These are phyloP conservation scores for Drosophila bifasciata DNA, from an alignment of 1,140 invertebrate genomes.

Conservation along the genomic window DNA sequence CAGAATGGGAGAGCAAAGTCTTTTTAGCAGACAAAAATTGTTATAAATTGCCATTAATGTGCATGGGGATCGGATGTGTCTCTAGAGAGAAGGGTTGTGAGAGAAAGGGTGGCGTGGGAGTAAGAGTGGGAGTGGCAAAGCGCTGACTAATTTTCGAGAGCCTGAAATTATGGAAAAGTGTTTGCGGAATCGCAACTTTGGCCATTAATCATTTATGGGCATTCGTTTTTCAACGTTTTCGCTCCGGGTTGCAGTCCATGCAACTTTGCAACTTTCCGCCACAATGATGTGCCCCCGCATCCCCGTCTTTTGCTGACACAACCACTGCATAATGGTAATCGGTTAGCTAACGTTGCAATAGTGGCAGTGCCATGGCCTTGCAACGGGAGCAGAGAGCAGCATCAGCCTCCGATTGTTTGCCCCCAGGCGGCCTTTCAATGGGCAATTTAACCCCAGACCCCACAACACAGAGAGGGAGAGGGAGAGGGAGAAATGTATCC, in stretches of 20 bases:
- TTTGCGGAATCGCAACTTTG: slow-evolving; percentile 66
- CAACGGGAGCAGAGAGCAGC: slow-evolving; percentile 34
- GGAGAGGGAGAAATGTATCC: slow-evolving; percentile 27
- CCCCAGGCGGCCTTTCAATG: slow-evolving; percentile 69
- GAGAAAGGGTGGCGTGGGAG: background rate
- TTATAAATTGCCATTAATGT: slow-evolving; percentile 72
- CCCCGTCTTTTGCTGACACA: background rate
- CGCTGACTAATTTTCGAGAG: slow-evolving; percentile 70
- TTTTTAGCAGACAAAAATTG: slow-evolving; percentile 52
- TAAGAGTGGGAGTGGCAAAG: slow-evolving; percentile 9
- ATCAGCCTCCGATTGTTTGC: slow-evolving; percentile 64
- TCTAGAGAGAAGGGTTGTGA: too few relatives aligned
- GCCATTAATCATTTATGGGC: slow-evolving; percentile 80
- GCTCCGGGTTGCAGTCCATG: slow-evolving; percentile 30
- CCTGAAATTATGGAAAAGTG: slow-evolving; percentile 68
- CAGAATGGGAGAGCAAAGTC: too few relatives aligned
- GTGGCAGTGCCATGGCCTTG: slow-evolving; percentile 49
- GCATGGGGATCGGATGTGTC: slow-evolving; percentile 15
- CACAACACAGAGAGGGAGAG: slow-evolving; percentile 15
- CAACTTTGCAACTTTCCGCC: slow-evolving; percentile 69
- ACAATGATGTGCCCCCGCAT: slow-evolving; percentile 24
- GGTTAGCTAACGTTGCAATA: slow-evolving; percentile 36
- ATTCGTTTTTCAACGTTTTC: slow-evolving; percentile 49
- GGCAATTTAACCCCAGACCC: slow-evolving; percentile 64
- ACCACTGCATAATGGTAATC: slow-evolving; percentile 34